phyloP scores from a whole-genome alignment of 2,797 vertebrate genomes.

The Pelobates cultripes region DNA sequence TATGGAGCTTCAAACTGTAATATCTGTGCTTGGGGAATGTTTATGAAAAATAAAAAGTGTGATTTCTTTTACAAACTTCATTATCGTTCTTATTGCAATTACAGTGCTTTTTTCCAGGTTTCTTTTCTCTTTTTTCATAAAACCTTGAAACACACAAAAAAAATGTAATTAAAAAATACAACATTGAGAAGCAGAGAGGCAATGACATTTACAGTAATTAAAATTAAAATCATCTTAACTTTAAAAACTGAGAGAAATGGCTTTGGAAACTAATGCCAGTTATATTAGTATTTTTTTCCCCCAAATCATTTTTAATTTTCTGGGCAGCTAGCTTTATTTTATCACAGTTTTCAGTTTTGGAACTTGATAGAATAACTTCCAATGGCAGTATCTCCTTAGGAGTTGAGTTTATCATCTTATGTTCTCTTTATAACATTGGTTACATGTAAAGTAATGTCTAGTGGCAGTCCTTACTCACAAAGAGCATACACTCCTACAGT shows the following conservation, averaged over 20 bases:
- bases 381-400: no score
- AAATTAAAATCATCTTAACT: no score
- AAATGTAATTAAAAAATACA: neutral
- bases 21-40: conserved; percentile 35
- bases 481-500: no score
- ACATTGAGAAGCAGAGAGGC: neutral
- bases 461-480: no score
- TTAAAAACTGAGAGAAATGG: neutral
- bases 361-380: no score
- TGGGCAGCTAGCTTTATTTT: neutral
- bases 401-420: no score
- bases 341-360: neutral
- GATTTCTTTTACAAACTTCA: conserved; percentile 23
- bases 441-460: no score
- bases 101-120: neutral
- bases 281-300: neutral
- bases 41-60: conserved; percentile 26
- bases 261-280: neutral
- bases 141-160: neutral
- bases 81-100: neutral
- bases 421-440: no score
- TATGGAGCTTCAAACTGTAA: conserved; percentile 10
- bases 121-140: neutral
- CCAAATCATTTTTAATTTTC: neutral
- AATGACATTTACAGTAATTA: no score